Evolutionary conservation across 2,797 vertebrate genomes (phyloP), one percentile per base, ranked within the genome.

Genomic region (Sebastes trivittatus): DNA sequence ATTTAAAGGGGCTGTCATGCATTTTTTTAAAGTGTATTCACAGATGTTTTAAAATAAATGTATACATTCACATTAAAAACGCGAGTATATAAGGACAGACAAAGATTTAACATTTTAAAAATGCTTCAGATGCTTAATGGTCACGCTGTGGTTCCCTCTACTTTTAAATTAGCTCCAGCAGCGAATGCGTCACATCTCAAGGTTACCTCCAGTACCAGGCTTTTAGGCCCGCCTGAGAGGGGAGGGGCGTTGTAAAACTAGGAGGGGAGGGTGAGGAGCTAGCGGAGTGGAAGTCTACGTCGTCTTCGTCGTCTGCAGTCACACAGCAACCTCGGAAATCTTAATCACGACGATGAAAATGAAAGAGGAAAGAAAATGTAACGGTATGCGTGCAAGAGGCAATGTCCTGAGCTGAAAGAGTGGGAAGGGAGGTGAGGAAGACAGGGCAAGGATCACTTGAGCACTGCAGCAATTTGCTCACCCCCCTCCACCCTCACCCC

Each of bases 121-220:
- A 23, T 18, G n/a, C n/a, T 49, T 27, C 11, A 55, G 34, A 54
- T 7, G 32, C 11, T 34, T 54, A 11, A 1, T 22, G 5, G 16
- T 29, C 25, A 49, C 11, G 9, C 73, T 58, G 49, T 38, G 22
- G 18, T 54, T 63, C 67, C 23, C 11, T 61, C 25, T 7, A 36
- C 18, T 83, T 67, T 70, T 76, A 67, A 23, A 32, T 81, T 83
- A 78, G 77, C 86, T 78, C 23, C 9, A 55, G 72, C 75, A 77
- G 74, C 71, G 62, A 89, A 89, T 93, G 92, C 89, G 91, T 93
- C 91, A 93, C 88, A 88, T 90, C 81, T 92, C 94, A 94, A 94
- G 92, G 93, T 93, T 93, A 94, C 78, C 82, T 81, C 42, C 22
- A 79, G 83, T 68, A 23, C 29, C n/a, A 61, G 79, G 64, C 82